Base-by-base conservation (phyloP, 2,888 invertebrate species). In the Papilio gigon region DNA sequence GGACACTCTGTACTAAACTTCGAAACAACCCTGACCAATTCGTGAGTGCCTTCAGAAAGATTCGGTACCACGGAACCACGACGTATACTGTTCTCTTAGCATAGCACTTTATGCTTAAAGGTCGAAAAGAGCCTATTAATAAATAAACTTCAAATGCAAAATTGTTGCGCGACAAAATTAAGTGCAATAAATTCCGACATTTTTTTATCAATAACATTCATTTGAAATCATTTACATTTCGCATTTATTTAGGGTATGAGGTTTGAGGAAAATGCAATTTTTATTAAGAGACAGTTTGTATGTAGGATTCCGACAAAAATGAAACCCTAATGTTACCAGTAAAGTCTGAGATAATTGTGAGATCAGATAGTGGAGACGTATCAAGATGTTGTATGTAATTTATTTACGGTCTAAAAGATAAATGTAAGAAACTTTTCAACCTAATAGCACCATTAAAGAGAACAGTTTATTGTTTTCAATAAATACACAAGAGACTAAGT, bases 391-490 rank as follows among this genome's bases (percentile, higher is more conserved):
- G n/a, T 56, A 27, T 1, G 53, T 30, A 56, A 37, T 60, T 40
- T 60, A 37, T 60, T 25, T 60, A 37, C n/a, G 9, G 17, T 56
- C 30, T 30, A 30, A 56, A 53, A 56, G 53, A 60, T 60, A 60
- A 37, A 60, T 60, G 25, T 22, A 60, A 25, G 40, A 60, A n/a
- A 60, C 25, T 25, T 40, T 40, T 40, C 22, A 60, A 37, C 25
- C 40, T 60, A 40, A 60, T 60, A 40, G 60, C 60, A n/a, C 1
- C 60, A 60, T 60, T 25, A 60, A 60, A 60, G 37, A 25, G 40
- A 40, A 60, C 14, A 40, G 8, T 60, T 37, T 40, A 37, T 60
- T 22, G 4, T 12, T 60, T 40, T 37, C 25, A 37, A 60, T 22
- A 20, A 37, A 37, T 22, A 37, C 37, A 37, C 37, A 60, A 60